These are phyloP conservation scores for Tethea ocularis DNA, from an alignment of 2,888 invertebrate species.

Conservation along the genomic window DNA sequence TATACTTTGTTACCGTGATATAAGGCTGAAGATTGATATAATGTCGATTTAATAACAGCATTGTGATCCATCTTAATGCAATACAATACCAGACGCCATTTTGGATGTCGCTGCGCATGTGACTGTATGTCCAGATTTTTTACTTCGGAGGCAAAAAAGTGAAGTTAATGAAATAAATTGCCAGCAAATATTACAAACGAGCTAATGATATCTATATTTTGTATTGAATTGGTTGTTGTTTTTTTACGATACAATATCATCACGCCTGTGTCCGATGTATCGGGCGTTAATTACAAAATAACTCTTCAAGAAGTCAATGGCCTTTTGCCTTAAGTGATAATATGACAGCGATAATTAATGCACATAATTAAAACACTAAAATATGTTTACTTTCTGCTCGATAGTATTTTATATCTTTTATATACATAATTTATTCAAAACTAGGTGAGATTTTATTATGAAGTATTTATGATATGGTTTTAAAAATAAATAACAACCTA, in stretches of 20 bases:
- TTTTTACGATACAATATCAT: conserved; percentile 39
- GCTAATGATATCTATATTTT: conserved; percentile 42
- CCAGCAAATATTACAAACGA: conserved; percentile 40
- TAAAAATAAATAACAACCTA: no score
- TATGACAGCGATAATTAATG: conserved; percentile 6
- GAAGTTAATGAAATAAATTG: conserved; percentile 42
- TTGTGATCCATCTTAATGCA: conserved; percentile 34
- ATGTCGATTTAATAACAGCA: conserved; percentile 27
- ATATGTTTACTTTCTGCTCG: neutral
- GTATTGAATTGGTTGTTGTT: conserved; percentile 38
- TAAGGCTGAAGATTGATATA: conserved; percentile 32
- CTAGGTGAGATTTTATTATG: no score
- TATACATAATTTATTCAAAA: no score
- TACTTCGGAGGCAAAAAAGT: conserved; percentile 32
- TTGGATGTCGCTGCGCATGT: conserved; percentile 37
- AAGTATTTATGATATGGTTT: no score
- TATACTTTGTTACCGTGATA: conserved; percentile 32
- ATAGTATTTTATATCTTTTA: no score
- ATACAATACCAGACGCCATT: conserved; percentile 57
- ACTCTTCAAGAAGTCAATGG: conserved; percentile 56
- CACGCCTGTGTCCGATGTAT: conserved; percentile 40
- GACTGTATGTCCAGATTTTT: conserved; percentile 41
- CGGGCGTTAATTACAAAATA: conserved; percentile 65
- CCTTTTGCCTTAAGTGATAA: conserved; percentile 45
- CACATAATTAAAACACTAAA: neutral